Evolutionary conservation across 2,888 invertebrate genomes (phyloP), one percentile per base, ranked within the genome.

Genomic region (Acanthosoma haemorrhoidale): DNA sequence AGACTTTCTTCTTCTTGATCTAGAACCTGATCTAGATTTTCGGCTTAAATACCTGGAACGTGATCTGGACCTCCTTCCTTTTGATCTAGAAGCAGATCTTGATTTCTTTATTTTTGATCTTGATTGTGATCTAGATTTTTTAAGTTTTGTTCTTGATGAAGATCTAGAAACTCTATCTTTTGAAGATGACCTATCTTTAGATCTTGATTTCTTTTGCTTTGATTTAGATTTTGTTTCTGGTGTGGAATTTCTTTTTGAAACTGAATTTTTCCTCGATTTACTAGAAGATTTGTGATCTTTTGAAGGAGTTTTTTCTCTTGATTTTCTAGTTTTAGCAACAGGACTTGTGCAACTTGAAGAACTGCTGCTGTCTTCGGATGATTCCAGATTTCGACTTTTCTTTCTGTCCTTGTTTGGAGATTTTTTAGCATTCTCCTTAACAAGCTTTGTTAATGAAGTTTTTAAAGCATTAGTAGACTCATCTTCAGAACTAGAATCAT

Each of bases 401-500:
- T 4, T 51, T 51, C 8, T 51, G 29, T 8, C n/a, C 29, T 51
- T 51, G 11, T 5, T 51, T 1, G n/a, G 6, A 3, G n/a, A 1
- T 13, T 25, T 51, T 51, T 51, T 51, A 25, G 2, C n/a, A 51
- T 51, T 25, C 4, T 51, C 51, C n/a, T n/a, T 25, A 29, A 6
- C 29, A 29, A n/a, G n/a, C 31, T 63, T 63, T 15, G 39, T 21
- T 5, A 13, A 8, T 25, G 38, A 15, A 34, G 15, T 38, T 29
- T 41, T 64, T 25, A 16, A 5, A 6, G n/a, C 31, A 15, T 36
- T 36, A 11, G 25, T 3, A 34, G 18, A 67, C 16, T 51, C 32
- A 51, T 43, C 67, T 32, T 51, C 67, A 16, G 67, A 67, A 67
- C 67, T 67, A 43, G 38, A 39, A 21, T 39, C 25, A 41, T 25